Percentiles rank a stretch among this genome's conserved stretches.
These are phyloP conservation scores for Bellardia bayeri DNA, from an alignment of 2,888 invertebrate genomes.

Conservation along the genomic window DNA sequence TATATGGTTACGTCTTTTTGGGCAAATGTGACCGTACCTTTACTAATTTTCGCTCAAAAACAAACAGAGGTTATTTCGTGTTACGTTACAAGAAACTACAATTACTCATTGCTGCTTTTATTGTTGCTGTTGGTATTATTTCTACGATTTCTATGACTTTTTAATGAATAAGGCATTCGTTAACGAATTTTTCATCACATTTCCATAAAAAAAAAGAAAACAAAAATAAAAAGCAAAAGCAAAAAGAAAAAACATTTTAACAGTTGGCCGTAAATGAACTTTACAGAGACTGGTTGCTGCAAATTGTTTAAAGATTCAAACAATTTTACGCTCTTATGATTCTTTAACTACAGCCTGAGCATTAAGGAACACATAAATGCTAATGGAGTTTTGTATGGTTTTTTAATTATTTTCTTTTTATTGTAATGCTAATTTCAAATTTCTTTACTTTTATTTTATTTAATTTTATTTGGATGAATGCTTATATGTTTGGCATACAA, in stretches of 20 bases:
- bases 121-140: not conserved
- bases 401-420: constrained; percentile 21
- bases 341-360: constrained; percentile 6
- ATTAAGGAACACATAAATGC: not conserved
- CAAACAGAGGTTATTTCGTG: not conserved
- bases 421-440: constrained; percentile 46
- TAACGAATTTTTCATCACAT: constrained; percentile 39
- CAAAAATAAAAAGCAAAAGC: not conserved
- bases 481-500: constrained; percentile 60
- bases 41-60: constrained; percentile 10
- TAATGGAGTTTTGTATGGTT: not conserved
- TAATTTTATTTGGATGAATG: not conserved
- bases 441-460: constrained; percentile 6
- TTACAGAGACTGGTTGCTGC: not conserved
- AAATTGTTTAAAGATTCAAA: constrained; percentile 46
- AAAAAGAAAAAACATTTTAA: not conserved
- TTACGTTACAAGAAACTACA: not conserved
- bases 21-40: too few relatives aligned
- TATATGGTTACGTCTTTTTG: too few relatives aligned
- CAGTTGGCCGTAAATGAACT: not conserved
- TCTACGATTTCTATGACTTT: not conserved
- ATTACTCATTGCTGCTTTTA: not conserved
- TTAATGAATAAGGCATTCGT: constrained; percentile 48
- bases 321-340: constrained; percentile 40
- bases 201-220: not conserved